These are phyloP conservation scores for Nesometra sesokonis DNA, from an alignment of 35 echinoderm and acorn worm species.

Conservation along the genomic window DNA sequence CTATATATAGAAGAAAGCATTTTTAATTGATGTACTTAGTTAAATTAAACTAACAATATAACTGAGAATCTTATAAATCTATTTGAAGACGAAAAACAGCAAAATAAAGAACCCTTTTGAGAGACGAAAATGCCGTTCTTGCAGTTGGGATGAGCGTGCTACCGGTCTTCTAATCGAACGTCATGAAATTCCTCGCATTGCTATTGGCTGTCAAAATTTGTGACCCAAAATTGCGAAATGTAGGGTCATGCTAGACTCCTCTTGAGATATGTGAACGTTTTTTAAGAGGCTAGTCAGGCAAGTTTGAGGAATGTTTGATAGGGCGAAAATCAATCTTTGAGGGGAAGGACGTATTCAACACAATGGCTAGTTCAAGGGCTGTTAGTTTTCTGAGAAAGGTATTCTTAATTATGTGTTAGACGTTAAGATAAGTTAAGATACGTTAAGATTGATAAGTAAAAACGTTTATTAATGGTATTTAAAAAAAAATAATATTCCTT, in stretches of 20 bases:
- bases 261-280: background rate
- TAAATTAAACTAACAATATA: background rate
- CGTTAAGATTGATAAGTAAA: no score
- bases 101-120: background rate
- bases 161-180: background rate
- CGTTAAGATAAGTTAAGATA: no score
- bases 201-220: background rate
- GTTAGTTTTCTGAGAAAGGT: background rate
- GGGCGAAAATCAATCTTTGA: no score
- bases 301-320: no score
- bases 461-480: no score
- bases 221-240: background rate
- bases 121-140: background rate
- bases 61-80: background rate
- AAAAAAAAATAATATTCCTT: no score
- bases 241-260: background rate
- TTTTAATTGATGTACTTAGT: conserved; percentile 30
- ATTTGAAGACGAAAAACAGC: background rate
- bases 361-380: background rate
- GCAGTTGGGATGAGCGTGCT: background rate
- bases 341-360: background rate
- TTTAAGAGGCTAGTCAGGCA: no score
- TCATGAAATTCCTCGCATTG: background rate
- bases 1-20: conserved; percentile 92
- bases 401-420: no score